Percentiles rank a stretch among this genome's conserved stretches.
Evolutionary conservation across 2,888 invertebrate species (phyloP).

Genomic region (Pasiphila rectangulata): DNA sequence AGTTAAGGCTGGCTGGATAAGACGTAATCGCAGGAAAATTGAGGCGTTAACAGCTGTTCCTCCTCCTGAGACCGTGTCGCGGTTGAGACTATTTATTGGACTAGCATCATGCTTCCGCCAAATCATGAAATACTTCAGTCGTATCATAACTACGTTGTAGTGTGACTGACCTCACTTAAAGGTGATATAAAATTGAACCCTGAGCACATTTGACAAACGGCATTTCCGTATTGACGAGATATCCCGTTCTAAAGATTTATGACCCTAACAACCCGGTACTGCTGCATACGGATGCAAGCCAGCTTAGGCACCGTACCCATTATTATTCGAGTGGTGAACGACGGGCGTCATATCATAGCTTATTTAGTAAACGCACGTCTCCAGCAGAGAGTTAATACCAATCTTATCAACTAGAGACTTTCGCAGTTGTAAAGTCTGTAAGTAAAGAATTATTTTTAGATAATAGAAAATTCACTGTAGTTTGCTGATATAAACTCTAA

Average conservation of each 20-base stretch:
- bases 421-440: conserved; percentile 34
- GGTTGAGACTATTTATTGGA: conserved; percentile 30
- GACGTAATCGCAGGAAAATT: conserved; percentile 33
- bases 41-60: conserved; percentile 20
- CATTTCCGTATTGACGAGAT: conserved; percentile 21
- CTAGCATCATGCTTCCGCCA: conserved; percentile 32
- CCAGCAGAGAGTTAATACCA: conserved; percentile 25
- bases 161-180: conserved; percentile 28
- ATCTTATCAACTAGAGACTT: conserved; percentile 33
- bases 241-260: conserved; percentile 30
- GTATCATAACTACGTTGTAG: conserved; percentile 23
- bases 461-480: conserved; percentile 26
- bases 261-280: conserved; percentile 25
- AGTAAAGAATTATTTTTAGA: conserved; percentile 31
- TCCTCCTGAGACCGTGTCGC: conserved; percentile 21
- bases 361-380: conserved; percentile 30
- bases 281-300: conserved; percentile 35
- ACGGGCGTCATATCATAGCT: conserved; percentile 9
- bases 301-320: conserved; percentile 31
- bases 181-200: conserved; percentile 27
- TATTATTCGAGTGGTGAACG: conserved; percentile 19
- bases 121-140: conserved; percentile 26
- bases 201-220: conserved; percentile 23
- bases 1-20: conserved; percentile 23
- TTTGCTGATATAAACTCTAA: conserved; percentile 36